A percentile compares a stretch with the other conserved stretches of the same genome.
Conservation (phyloP, 2,888 invertebrate species). For the Podabrus alpinus region DNA sequence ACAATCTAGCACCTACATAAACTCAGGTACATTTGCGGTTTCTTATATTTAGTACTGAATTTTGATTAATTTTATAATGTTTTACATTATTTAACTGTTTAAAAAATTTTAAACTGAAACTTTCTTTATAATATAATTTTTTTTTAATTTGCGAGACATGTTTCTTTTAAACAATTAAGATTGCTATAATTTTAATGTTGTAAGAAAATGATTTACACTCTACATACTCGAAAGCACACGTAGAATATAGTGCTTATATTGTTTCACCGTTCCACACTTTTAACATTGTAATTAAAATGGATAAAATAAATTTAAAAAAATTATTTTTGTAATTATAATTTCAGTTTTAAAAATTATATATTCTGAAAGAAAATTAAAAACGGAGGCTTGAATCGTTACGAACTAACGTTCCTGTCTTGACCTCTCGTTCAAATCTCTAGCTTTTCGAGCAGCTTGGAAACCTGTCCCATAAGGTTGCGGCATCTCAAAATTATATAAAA, state of each 20-base stretch:
- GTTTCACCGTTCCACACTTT: neutral
- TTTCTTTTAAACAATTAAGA: neutral
- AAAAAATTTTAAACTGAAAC: neutral
- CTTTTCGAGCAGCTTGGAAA: neutral
- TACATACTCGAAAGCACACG: neutral
- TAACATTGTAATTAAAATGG: neutral
- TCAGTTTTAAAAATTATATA: neutral
- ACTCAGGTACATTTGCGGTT: neutral
- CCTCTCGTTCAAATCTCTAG: neutral
- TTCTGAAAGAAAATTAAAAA: slow-evolving; percentile 3
- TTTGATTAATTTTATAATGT: neutral
- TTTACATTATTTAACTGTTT: neutral
- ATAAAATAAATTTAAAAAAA: neutral
- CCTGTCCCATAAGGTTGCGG: neutral
- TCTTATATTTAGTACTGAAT: neutral
- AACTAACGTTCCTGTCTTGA: neutral
- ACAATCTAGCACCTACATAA: neutral
- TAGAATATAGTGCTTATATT: neutral
- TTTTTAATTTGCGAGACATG: neutral
- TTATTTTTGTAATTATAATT: slow-evolving; percentile 2
- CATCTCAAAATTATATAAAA: neutral
- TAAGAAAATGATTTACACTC: neutral
- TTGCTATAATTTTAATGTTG: neutral
- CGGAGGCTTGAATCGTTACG: neutral
- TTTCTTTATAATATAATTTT: neutral